phyloP scores from a whole-genome alignment of 2,797 vertebrate genomes.

The Tapirus indicus region DNA sequence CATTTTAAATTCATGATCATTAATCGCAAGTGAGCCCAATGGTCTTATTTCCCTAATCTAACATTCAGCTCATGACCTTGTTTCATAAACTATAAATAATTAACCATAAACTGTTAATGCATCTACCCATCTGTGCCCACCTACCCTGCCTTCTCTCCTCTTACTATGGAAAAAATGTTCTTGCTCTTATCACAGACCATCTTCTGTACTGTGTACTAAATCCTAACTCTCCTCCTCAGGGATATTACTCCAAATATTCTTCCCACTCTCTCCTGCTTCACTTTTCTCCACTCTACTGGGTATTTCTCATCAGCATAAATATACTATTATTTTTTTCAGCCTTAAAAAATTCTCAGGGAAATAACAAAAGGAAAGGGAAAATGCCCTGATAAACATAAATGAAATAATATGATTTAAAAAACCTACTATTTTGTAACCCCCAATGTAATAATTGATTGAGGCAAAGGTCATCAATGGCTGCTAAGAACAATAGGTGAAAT shows the following conservation, averaged over 20 bases:
- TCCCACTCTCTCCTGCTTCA: neutral
- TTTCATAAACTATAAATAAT: neutral
- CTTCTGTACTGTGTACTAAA: neutral
- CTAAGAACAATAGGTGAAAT: neutral
- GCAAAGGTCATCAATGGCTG: neutral
- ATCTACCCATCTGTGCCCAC: neutral
- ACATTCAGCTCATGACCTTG: neutral
- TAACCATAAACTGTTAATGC: neutral
- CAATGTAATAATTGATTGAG: neutral
- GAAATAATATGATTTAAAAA: neutral
- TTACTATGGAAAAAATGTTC: neutral
- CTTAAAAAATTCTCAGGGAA: neutral
- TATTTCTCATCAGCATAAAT: neutral
- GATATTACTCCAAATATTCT: neutral
- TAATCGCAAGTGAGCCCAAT: neutral
- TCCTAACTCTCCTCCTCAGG: neutral
- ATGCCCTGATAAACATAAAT: neutral
- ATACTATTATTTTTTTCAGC: neutral
- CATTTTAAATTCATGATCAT: neutral
- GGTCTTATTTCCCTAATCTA: neutral
- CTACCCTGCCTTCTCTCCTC: neutral
- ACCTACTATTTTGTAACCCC: neutral
- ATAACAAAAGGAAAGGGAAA: neutral
- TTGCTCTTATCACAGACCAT: neutral
- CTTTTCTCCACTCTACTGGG: neutral